phyloP scores from a whole-genome alignment of 2,113 vertebrate genomes.

The Boulengeromyrus knoepffleri region DNA sequence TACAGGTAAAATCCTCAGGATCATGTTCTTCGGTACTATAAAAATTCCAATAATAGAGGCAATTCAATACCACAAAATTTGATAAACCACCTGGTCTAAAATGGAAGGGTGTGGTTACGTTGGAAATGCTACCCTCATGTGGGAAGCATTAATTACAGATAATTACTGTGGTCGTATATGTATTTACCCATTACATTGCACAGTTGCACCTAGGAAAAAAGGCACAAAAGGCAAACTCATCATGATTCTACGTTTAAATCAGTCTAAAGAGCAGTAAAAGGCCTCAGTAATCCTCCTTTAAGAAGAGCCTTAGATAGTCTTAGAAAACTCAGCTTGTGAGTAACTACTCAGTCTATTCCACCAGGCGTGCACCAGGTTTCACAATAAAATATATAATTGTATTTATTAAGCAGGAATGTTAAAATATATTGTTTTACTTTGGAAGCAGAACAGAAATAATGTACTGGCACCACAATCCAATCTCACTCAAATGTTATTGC shows the following conservation, averaged over 20 bases:
- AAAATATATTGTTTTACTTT: neutral
- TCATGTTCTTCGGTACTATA: neutral
- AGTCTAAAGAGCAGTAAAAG: neutral
- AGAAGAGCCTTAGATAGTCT: neutral
- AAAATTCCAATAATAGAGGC: neutral
- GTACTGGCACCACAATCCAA: neutral
- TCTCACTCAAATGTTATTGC: neutral
- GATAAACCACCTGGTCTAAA: neutral
- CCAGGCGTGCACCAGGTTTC: neutral
- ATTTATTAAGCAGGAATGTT: neutral
- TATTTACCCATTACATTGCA: neutral
- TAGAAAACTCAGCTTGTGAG: neutral
- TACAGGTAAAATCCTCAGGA: neutral
- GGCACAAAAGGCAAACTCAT: neutral
- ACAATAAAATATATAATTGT: neutral
- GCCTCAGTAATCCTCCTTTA: neutral
- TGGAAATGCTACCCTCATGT: neutral
- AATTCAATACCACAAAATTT: neutral
- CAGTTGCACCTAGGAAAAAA: neutral
- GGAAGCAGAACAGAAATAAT: neutral
- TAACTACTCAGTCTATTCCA: neutral
- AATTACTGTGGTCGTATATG: neutral
- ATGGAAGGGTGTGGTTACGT: neutral
- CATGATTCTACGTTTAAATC: neutral
- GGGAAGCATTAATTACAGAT: constrained; percentile 11